Percentiles rank a stretch among this genome's conserved stretches.
Conservation (phyloP, 2,888 invertebrate genomes). For the Adineta ricciae region DNA sequence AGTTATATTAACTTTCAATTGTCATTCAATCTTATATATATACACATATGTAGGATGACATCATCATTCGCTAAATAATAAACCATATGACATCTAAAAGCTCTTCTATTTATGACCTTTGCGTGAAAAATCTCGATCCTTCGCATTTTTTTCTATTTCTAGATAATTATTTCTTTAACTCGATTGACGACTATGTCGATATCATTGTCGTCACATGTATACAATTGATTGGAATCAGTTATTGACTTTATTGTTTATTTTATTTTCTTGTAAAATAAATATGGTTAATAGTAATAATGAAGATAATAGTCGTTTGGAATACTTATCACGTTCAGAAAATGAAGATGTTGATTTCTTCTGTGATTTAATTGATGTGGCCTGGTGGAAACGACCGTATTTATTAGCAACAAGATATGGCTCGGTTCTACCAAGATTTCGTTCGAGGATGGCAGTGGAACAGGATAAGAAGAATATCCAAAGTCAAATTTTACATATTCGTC, state of each 20-base stretch:
- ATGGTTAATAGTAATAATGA: background rate
- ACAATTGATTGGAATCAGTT: background rate
- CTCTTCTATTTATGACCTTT: background rate
- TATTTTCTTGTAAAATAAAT: background rate
- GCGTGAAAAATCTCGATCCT: too few relatives aligned
- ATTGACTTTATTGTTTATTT: background rate
- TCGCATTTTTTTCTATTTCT: background rate
- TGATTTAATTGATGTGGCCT: background rate
- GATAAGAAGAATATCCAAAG: background rate
- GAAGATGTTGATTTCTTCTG: background rate
- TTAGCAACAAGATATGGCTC: background rate
- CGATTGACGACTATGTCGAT: background rate
- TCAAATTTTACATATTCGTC: background rate
- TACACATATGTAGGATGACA: background rate
- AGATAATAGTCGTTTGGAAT: background rate
- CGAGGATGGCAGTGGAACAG: background rate
- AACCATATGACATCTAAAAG: background rate
- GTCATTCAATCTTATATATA: background rate
- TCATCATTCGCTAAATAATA: background rate
- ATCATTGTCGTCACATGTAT: slow-evolving; percentile 13
- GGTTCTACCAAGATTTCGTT: background rate
- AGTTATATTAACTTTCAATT: background rate
- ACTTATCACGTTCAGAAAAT: background rate
- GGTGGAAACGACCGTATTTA: slow-evolving; percentile 1
- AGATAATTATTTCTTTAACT: background rate